Base-by-base conservation (phyloP, 2,113 vertebrate genomes). In the Salvelinus sp. region DNA sequence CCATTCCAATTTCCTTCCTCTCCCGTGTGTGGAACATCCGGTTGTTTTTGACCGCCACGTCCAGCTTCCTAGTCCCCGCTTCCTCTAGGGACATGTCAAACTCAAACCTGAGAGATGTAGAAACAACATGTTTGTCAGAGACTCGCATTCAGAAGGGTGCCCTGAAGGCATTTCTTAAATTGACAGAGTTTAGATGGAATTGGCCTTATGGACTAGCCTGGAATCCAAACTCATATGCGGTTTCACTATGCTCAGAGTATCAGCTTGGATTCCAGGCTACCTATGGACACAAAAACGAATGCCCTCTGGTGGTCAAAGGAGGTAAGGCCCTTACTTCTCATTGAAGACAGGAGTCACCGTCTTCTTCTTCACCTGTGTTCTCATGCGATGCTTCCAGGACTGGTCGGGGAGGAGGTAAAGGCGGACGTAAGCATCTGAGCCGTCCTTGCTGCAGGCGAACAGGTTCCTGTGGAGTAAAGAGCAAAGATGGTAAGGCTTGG, bases 351-450 rank as follows among this genome's bases (percentile, higher is more conserved):
- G 97, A 70, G 96, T 89, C 73, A 96, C 76, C 0, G 95, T 97
- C 83, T 91, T 97, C 81, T 88, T 96, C 87, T 94, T 97, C 47
- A 97, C 95, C 0, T 94, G 91, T 0, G 97, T 98, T 81, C 90
- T 95, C 91, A 93, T 97, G 65, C 97, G 94, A 81, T 94, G 93
- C 69, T 90, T 79, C 96, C 96, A 98, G 33, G 91, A 91, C 81
- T 95, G 95, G 28, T 98, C 97, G 3, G 97, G 97, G 76, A 99
- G 93, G 72, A 99, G 86, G 90, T 99, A 98, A 75, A 98, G 83
- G 14, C 94, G 96, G 58, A 98, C 96, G 0, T 99, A 98, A 0
- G 95, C 95, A 86, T 97, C 96, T 0, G 95, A 95, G 76, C 96
- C 96, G 9, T 81, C 93, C 72, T 92, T 94, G 62, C 87, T 93